Percentiles rank a stretch among this genome's conserved stretches.
Conservation (phyloP, 2,113 vertebrate species). For the Corythornis vintsioides region DNA sequence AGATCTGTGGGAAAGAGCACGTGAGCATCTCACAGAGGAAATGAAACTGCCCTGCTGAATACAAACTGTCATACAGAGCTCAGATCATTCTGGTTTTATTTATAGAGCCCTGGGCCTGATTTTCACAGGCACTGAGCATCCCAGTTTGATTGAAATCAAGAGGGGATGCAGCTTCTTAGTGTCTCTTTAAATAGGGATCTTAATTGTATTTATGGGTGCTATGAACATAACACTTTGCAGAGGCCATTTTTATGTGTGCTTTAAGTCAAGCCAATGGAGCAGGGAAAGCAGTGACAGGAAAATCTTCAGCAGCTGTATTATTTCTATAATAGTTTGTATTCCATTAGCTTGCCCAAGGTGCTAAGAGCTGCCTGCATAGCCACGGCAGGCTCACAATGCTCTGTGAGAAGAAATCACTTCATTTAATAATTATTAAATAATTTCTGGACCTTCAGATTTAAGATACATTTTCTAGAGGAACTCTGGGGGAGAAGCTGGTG, state of each 20-base stretch:
- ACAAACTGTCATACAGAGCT: background rate
- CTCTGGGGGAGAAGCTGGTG: background rate
- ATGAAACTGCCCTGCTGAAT: background rate
- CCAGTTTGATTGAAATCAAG: constrained; percentile 22
- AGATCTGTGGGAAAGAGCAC: background rate
- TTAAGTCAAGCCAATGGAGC: constrained; percentile 61
- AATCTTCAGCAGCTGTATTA: constrained; percentile 58
- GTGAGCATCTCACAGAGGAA: background rate
- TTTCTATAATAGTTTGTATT: constrained; percentile 60
- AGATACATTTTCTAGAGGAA: background rate
- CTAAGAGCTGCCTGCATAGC: background rate
- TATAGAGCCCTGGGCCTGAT: background rate
- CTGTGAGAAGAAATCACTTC: background rate
- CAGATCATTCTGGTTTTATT: background rate
- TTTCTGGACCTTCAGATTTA: background rate
- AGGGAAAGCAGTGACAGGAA: constrained; percentile 52
- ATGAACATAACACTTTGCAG: constrained; percentile 38
- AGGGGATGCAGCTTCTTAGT: constrained; percentile 26
- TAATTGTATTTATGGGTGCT: constrained; percentile 58
- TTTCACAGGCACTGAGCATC: constrained; percentile 1
- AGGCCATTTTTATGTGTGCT: constrained; percentile 56
- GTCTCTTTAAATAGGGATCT: constrained; percentile 52
- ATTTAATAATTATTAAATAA: too few relatives aligned
- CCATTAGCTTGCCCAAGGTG: constrained; percentile 16
- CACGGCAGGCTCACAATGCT: background rate